Conservation (phyloP, 2,888 invertebrate genomes). For the Volucella bombylans region DNA sequence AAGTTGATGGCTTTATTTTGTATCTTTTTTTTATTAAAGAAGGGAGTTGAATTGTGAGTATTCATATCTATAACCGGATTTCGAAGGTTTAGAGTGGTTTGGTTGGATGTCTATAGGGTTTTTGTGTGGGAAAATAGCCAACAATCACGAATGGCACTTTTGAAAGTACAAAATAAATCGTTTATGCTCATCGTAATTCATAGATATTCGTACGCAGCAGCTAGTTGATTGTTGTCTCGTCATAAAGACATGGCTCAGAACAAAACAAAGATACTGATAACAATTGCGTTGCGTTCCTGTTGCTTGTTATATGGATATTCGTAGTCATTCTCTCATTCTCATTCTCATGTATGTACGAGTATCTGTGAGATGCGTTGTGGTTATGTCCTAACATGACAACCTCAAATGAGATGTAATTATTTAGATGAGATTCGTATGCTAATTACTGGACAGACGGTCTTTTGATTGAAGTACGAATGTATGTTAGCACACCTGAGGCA, state of each 20-base stretch:
- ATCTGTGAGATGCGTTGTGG: slow-evolving; percentile 2
- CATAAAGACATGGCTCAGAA: background rate
- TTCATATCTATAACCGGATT: slow-evolving; percentile 63
- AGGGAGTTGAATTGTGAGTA: slow-evolving; percentile 7
- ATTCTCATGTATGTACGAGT: no score
- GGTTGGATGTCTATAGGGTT: slow-evolving; percentile 6
- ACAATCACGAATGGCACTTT: slow-evolving; percentile 57
- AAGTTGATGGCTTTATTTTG: slow-evolving; percentile 60
- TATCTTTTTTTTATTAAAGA: slow-evolving; percentile 33
- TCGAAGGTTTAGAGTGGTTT: slow-evolving; percentile 9
- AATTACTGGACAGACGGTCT: slow-evolving; percentile 59
- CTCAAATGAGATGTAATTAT: slow-evolving; percentile 71
- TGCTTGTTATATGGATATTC: slow-evolving; percentile 1
- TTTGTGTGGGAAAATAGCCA: slow-evolving; percentile 60
- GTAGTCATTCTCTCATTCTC: no score
- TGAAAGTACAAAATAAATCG: slow-evolving; percentile 19
- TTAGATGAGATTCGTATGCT: slow-evolving; percentile 70
- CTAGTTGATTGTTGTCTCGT: slow-evolving; percentile 34
- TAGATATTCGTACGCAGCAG: slow-evolving; percentile 29
- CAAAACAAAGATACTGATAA: slow-evolving; percentile 43
- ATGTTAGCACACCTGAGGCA: slow-evolving; percentile 55
- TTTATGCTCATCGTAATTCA: slow-evolving; percentile 8
- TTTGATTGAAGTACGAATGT: slow-evolving; percentile 60
- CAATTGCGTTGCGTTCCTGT: slow-evolving; percentile 55
- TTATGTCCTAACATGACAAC: slow-evolving; percentile 65